Conservation (phyloP, 2,797 vertebrate genomes). For the Paramormyrops hopkinsi region DNA sequence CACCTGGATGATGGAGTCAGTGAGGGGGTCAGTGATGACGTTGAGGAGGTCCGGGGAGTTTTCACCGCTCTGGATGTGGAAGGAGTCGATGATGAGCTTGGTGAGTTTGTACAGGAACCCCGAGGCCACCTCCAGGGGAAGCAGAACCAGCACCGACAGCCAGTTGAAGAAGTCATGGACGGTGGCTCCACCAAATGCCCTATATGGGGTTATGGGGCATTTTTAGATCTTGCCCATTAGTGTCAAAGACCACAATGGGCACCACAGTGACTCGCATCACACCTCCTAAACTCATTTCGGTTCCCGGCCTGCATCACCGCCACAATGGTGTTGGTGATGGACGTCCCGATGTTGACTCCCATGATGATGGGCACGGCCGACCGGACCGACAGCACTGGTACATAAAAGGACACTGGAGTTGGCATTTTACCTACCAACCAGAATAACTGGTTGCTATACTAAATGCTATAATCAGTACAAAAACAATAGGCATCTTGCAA, state of each 20-base stretch:
- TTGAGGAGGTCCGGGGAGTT: conserved; percentile 85
- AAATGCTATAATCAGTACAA: background rate
- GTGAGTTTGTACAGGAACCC: conserved; percentile 78
- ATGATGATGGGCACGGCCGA: conserved; percentile 90
- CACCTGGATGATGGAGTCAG: conserved; percentile 84
- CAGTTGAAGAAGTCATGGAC: conserved; percentile 98
- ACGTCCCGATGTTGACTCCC: conserved; percentile 97
- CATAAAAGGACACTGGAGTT: background rate
- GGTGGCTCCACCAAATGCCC: conserved; percentile 90
- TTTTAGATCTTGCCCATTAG: background rate
- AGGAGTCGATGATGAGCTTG: conserved; percentile 65
- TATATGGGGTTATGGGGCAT: conserved; percentile 34
- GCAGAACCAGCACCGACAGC: conserved; percentile 80
- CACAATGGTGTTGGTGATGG: conserved; percentile 93
- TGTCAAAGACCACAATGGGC: background rate
- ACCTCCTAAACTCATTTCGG: conserved; percentile 93
- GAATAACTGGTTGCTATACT: background rate
- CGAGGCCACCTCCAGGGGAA: conserved; percentile 79
- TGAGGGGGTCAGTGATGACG: conserved; percentile 91
- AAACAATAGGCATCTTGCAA: background rate
- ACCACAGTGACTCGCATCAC: conserved; percentile 22
- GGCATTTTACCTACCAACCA: background rate
- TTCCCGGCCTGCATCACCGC: conserved; percentile 94
- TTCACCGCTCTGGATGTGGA: conserved; percentile 78
- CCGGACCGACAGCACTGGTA: conserved; percentile 75